Base-by-base conservation (phyloP, 2,113 vertebrate species). In the Pelmatolapia mariae region DNA sequence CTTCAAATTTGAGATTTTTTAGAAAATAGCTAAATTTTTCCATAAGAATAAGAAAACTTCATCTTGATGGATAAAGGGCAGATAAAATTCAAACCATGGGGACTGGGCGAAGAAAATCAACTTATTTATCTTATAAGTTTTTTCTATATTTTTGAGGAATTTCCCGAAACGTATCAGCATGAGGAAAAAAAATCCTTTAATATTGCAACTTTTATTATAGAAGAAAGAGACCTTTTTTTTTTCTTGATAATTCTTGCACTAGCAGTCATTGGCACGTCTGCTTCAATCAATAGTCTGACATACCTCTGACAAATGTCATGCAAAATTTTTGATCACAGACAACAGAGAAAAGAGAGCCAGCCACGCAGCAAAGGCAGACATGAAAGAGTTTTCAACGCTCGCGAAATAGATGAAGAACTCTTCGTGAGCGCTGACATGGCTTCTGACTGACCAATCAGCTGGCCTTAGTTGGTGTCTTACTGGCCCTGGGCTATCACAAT, bases 361-460 rank as follows among this genome's bases (percentile, higher is more conserved):
- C 50, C 50, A 8, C 50, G 29, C 56, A 76, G 81, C 66, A 73
- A 89, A 89, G 76, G 40, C 47, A 68, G 87, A 91, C 81, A 92
- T 91, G 83, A 91, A 92, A 92, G 85, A 56, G 54, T 89, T 78
- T 90, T 84, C 85, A 91, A 50, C 79, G 80, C 59, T 47, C 82
- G 85, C 86, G 81, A 93, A 90, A 89, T 56, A 89, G 86, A 91
- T 81, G 82, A 87, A 87, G 87, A 92, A 90, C 33, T 80, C 68
- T 79, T 82, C 9, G 53, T 16, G 8, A 85, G 59, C 38, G 8
- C 56, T 54, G 53, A 59, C 83, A 79, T 81, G 88, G 84, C 90
- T 82, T 88, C 83, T 81, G 76, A 93, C 89, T 87, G 91, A 90
- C 93, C 90, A 92, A 89, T 91, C 91, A 89, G 45, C 87, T 81